Base-by-base conservation (phyloP, 2,888 invertebrate genomes). In the Leistus spinibarbis region DNA sequence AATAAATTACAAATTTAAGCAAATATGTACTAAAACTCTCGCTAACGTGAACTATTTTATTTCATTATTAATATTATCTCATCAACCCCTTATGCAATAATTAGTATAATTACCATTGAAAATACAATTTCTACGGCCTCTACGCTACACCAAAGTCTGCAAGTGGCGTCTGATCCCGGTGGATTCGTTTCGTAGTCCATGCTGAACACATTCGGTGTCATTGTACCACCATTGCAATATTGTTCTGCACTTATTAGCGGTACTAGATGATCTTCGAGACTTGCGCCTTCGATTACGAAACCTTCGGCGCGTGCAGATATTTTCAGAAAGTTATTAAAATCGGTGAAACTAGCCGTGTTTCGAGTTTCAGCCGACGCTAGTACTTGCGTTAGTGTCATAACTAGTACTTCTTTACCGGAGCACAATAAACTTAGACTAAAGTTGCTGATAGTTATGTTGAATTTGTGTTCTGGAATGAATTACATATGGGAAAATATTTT, bases 61-160 rank as follows among this genome's bases (percentile, higher is more conserved):
- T n/a, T n/a, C n/a, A n/a, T n/a, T n/a, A n/a, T n/a, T n/a, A n/a
- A n/a, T n/a, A n/a, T n/a, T n/a, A n/a, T n/a, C n/a, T n/a, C n/a
- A n/a, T n/a, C n/a, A n/a, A n/a, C n/a, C n/a, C n/a, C n/a, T n/a
- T n/a, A n/a, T n/a, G n/a, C n/a, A n/a, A n/a, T n/a, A n/a, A n/a
- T n/a, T n/a, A n/a, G n/a, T n/a, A n/a, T n/a, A n/a, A n/a, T n/a
- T 84, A 94, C 95, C 89, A 93, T 92, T 81, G 94, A 90, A 84
- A 95, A 95, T 13, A 92, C 88, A 63, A 93, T 85, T 85, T 95
- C 94, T 19, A 94, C 87, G 0, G 94, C 91, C 82, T 94, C 93
- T 82, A 94, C 85, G 73, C 89, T 87, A 69, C 92, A 87, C 72
- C 89, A 89, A 1, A 94, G 83, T 10, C 91, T 91, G 80, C 91